Conservation (phyloP, 2,888 invertebrate species). For the Diadegma fenestrale region DNA sequence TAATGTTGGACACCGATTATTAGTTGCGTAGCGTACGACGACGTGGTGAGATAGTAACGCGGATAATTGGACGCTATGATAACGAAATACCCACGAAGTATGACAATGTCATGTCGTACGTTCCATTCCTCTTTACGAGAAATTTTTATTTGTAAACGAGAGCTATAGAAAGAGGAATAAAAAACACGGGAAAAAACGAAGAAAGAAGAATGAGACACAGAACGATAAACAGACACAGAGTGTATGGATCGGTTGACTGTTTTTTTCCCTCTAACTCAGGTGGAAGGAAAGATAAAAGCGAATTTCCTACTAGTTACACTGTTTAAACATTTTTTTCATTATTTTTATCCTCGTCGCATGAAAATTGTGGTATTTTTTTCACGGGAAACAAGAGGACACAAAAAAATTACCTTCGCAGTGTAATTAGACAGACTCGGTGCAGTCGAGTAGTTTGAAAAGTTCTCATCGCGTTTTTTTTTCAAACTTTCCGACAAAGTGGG, state of each 20-base stretch:
- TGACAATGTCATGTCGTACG: not conserved
- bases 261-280: not conserved
- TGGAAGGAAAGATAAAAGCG: slow-evolving; percentile 19
- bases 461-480: not conserved
- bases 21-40: not conserved
- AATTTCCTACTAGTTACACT: not conserved
- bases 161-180: not conserved
- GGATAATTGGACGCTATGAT: slow-evolving; percentile 17
- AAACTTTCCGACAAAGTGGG: not conserved
- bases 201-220: not conserved
- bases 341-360: not conserved
- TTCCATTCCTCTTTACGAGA: not conserved
- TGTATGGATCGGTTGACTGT: slow-evolving; percentile 1
- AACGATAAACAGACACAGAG: not conserved
- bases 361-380: slow-evolving; percentile 2
- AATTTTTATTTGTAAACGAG: not conserved
- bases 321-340: not conserved
- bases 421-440: not conserved
- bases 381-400: slow-evolving; percentile 11
- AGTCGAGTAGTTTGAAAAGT: not conserved
- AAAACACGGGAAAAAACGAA: not conserved
- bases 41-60: not conserved
- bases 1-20: not conserved
- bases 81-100: not conserved
- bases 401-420: not conserved